Evolutionary conservation across 2,797 vertebrate species (phyloP), one percentile per base, ranked within the genome.

Genomic region (Sebastes nivosus): DNA sequence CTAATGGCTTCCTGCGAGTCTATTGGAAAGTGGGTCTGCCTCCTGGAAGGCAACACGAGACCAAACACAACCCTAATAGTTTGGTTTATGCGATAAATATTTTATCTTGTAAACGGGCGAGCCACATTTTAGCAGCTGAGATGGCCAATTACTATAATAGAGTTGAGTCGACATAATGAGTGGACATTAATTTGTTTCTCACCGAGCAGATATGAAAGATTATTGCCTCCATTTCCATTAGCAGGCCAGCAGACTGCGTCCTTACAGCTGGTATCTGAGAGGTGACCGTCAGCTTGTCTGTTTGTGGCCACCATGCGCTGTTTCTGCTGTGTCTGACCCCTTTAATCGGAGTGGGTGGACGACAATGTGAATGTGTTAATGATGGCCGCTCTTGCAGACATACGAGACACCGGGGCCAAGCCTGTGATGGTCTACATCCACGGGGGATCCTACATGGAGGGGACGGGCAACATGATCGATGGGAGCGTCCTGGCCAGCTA

Each of bases 381-480:
- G 90, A 91, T 96, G 93, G 93, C 93, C 94, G 89, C 96, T 98
- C 91, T 96, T 98, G 88, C 97, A 99, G 98, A 99, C 97, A 99
- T 99, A 94, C 98, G 98, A 95, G 98, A 99, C 88, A 98, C 97
- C 78, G 98, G 98, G 52, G 98, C 98, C 96, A 99, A 99, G 92
- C 98, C 98, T 1, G 98, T 99, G 95, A 99, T 99, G 98, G 98
- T 99, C 87, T 99, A 99, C 84, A 99, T 99, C 95, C 98, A 99
- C 0, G 98, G 98, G 32, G 98, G 98, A 58, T 99, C 98, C 1
- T 99, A 99, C 96, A 99, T 99, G 98, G 98, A 99, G 93, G 98
- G 98, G 85, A 99, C 98, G 0, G 98, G 98, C 81, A 99, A 99
- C 96, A 99, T 99, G 98, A 99, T 99, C 64, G 98, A 99, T 70